Percentiles rank a stretch among this genome's conserved stretches.
phyloP scores from a whole-genome alignment of 2,113 vertebrate genomes.

The Xerus inauris region DNA sequence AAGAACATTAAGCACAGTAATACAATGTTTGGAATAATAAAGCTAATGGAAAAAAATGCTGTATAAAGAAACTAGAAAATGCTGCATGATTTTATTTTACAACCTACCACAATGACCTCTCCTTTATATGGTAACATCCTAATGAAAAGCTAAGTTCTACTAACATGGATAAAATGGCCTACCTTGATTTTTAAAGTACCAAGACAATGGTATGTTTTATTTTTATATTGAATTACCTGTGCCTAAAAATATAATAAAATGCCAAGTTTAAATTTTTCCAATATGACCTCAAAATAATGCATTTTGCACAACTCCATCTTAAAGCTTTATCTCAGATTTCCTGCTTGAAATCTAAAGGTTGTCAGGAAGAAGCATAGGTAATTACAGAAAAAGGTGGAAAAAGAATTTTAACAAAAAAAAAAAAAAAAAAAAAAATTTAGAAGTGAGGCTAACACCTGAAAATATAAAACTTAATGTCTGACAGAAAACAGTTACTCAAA shows the following conservation, averaged over 20 bases:
- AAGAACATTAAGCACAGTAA: background rate
- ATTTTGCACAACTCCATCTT: background rate
- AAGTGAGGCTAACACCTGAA: background rate
- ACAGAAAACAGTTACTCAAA: background rate
- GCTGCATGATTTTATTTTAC: background rate
- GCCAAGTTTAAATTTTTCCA: background rate
- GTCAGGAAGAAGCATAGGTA: background rate
- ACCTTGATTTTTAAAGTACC: background rate
- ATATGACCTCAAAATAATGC: background rate
- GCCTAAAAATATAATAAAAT: constrained; percentile 32
- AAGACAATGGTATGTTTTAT: constrained; percentile 30
- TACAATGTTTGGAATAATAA: background rate
- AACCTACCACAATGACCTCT: background rate
- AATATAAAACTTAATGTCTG: background rate
- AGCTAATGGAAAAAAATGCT: constrained; percentile 19
- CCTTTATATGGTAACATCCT: background rate
- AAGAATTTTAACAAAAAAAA: background rate
- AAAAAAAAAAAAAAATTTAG: background rate
- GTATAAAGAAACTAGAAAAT: background rate
- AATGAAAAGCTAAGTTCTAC: background rate
- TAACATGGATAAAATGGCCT: background rate
- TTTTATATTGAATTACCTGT: constrained; percentile 48
- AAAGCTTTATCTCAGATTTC: background rate
- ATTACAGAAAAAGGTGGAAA: background rate
- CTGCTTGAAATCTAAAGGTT: background rate